Percentiles rank a stretch among this genome's conserved stretches.
These are phyloP conservation scores for Collichthys lucidus DNA, from an alignment of 2,113 vertebrate genomes.

Conservation along the genomic window DNA sequence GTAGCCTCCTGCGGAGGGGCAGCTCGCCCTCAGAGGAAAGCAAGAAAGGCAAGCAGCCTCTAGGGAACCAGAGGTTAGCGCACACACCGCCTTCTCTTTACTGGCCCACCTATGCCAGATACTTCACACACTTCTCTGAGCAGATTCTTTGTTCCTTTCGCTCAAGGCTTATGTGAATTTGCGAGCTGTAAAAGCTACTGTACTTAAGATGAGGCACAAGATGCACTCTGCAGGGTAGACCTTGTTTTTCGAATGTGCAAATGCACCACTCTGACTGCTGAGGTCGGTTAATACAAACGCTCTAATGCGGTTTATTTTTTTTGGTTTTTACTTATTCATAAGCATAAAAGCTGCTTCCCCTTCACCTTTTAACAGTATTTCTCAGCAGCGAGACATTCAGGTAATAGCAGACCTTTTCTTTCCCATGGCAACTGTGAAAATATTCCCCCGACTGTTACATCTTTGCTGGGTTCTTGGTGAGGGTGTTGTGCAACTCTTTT, in stretches of 20 bases:
- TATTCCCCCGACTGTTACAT: slow-evolving; percentile 1
- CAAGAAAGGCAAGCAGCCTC: slow-evolving; percentile 48
- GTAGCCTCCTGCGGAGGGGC: slow-evolving; percentile 28
- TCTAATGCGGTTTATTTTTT: slow-evolving; percentile 26
- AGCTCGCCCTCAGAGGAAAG: slow-evolving; percentile 44
- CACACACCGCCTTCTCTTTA: slow-evolving; percentile 9
- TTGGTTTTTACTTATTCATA: slow-evolving; percentile 26
- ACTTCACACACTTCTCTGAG: slow-evolving; percentile 40
- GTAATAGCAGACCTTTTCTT: slow-evolving; percentile 18
- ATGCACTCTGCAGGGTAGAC: slow-evolving; percentile 26
- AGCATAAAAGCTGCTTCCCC: slow-evolving; percentile 14
- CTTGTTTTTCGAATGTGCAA: slow-evolving; percentile 26
- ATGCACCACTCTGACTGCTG: slow-evolving; percentile 18
- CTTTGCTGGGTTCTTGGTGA: slow-evolving; percentile 8
- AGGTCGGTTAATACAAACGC: slow-evolving; percentile 25
- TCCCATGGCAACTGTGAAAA: slow-evolving; percentile 41
- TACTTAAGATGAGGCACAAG: slow-evolving; percentile 8
- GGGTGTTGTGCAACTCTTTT: slow-evolving; percentile 15
- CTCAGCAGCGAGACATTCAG: neutral
- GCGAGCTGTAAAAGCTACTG: slow-evolving; percentile 27
- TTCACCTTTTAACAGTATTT: slow-evolving; percentile 29
- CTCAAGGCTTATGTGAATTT: slow-evolving; percentile 22
- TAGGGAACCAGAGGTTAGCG: slow-evolving; percentile 36
- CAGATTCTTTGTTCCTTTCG: slow-evolving; percentile 38
- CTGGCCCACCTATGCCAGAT: slow-evolving; percentile 24